Base-by-base conservation (phyloP, 2,888 invertebrate genomes). In the Villa cingulata region DNA sequence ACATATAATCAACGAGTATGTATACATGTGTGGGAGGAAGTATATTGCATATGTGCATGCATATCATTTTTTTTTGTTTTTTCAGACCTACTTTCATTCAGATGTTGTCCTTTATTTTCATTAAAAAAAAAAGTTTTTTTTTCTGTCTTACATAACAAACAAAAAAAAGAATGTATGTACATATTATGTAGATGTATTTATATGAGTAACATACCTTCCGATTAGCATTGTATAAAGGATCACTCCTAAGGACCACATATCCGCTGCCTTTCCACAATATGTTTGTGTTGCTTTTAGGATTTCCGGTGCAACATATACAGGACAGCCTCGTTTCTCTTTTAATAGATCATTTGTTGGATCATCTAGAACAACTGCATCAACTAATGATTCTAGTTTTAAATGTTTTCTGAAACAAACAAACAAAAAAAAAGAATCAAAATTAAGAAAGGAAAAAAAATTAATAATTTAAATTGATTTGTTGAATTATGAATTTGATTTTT, bases 271-370 rank as follows among this genome's bases (percentile, higher is more conserved):
- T 45, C 91, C 92, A 27, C 87, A 87, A 73, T 90, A 91, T 51
- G 81, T 79, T 57, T 77, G 77, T 55, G 80, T 78, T 46, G 80
- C 75, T 56, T 82, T 74, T 44, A 91, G 74, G 60, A 92, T 91
- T 74, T 94, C 94, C 16, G 94, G 94, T 55, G 90, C 88, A 52
- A 92, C 91, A 72, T 94, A 94, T 4, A 91, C 92, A 18, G 92
- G 94, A 70, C 92, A 92, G 29, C 92, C 91, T 58, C 90, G 76
- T 66, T 91, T 89, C 68, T 91, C 90, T 59, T 83, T 83, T 52
- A 92, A 75, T 61, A 80, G 74, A 66, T 89, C 89, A 62, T 86
- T 83, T 57, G 82, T 80, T 42, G 82, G 80, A 59, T 85, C 81
- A 57, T 87, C 85, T 56, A 90, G 75, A 36, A 92, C 81, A 41